Conservation (phyloP, 2,888 invertebrate genomes). For the Eilema depressum region DNA sequence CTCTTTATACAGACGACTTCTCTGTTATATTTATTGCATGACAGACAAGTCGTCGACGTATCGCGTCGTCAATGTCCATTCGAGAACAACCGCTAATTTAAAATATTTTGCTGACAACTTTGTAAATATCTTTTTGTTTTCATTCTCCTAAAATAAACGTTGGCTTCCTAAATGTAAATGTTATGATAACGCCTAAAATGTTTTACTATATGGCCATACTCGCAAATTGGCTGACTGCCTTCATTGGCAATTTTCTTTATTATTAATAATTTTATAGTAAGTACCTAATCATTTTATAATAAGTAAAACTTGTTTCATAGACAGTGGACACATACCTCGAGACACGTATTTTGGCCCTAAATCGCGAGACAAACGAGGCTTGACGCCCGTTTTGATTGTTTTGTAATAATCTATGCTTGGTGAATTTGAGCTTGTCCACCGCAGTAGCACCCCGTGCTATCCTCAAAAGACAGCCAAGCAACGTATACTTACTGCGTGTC, state of each 20-base stretch:
- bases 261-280: not conserved
- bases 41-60: not conserved
- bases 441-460: too few relatives aligned
- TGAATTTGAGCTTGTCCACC: too few relatives aligned
- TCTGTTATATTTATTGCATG: not conserved
- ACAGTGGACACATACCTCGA: too few relatives aligned
- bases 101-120: not conserved
- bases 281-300: not conserved
- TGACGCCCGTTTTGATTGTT: too few relatives aligned
- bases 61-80: not conserved
- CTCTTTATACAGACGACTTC: not conserved
- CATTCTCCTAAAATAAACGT: constrained; percentile 6
- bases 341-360: too few relatives aligned
- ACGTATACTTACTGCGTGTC: too few relatives aligned
- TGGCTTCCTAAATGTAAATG: constrained; percentile 4
- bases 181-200: constrained; percentile 8
- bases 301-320: not conserved
- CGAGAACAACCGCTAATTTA: not conserved
- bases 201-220: constrained; percentile 4
- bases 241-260: not conserved
- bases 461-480: too few relatives aligned
- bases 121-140: constrained; percentile 16
- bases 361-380: too few relatives aligned
- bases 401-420: too few relatives aligned
- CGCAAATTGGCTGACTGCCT: not conserved